These are phyloP conservation scores for Oscarella lobularis DNA, from an alignment of 37 sponge, comb jelly and placozoan genomes.

Conservation along the genomic window DNA sequence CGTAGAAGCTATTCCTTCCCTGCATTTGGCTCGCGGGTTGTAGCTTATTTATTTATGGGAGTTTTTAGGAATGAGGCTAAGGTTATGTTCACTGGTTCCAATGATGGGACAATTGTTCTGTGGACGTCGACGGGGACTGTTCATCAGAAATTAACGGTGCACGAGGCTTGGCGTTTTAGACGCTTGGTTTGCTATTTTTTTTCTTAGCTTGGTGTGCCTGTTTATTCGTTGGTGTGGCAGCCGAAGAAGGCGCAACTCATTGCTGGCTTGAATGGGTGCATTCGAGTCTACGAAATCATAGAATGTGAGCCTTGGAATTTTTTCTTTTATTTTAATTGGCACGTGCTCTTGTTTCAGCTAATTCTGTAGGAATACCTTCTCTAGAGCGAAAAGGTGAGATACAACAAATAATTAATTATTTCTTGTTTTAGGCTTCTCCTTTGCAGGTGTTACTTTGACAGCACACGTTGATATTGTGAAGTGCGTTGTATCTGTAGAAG, in stretches of 20 bases:
- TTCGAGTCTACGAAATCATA: neutral
- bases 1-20: no score
- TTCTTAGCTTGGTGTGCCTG: neutral
- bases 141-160: constrained; percentile 24
- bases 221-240: neutral
- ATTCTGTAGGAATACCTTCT: no score
- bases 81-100: constrained; percentile 31
- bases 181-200: neutral
- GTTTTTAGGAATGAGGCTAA: constrained; percentile 33
- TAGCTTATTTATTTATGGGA: neutral
- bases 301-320: no score
- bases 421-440: no score
- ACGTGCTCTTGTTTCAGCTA: no score
- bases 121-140: constrained; percentile 33
- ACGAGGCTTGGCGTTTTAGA: neutral
- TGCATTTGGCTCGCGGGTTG: no score
- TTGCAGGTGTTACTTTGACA: no score
- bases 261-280: neutral
- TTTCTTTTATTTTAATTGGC: no score
- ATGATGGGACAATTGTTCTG: constrained; percentile 35
- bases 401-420: no score
- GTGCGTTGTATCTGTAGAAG: neutral
- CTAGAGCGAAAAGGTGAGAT: no score
- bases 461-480: neutral
- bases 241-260: neutral